Base-by-base conservation (phyloP, 37 sponge, comb jelly and placozoan species). In the Cliona cf. orientalis region DNA sequence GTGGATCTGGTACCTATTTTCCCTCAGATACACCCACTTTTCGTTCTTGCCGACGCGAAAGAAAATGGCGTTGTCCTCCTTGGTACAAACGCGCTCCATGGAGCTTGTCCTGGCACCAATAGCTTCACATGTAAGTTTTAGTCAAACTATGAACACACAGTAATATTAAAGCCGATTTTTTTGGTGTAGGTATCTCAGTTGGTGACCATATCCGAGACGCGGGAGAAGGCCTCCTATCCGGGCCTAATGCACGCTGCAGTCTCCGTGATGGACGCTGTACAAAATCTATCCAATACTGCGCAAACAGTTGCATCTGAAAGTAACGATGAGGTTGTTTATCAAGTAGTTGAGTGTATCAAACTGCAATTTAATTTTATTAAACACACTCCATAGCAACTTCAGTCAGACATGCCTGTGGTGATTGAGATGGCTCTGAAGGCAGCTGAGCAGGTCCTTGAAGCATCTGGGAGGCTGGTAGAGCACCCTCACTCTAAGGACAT, bases 31-130 rank as follows among this genome's bases (percentile, higher is more conserved):
- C n/a, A n/a, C n/a, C n/a, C n/a, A n/a, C n/a, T n/a, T n/a, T n/a
- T n/a, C n/a, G n/a, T n/a, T n/a, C n/a, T n/a, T n/a, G n/a, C n/a
- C n/a, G n/a, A n/a, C n/a, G n/a, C n/a, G n/a, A n/a, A n/a, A n/a
- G n/a, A n/a, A n/a, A n/a, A n/a, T 1, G 31, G 5, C 23, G 12
- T 42, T 82, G 36, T 72, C 82, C n/a, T 72, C 63, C 23, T 46
- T 82, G 32, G 74, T 89, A 37, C 79, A 89, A 33, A 91, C 87
- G 17, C 82, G 59, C 37, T 83, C 91, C 22, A 42, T 91, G 68
- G 83, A 86, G 22, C 31, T 78, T 2, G 74, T 91, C 6, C 46
- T 91, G 39, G 82, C 81, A 38, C 91, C 91, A 5, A 91, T 91
- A 22, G 91, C 87, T 0, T 42, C 40, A 1, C 87, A 86, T 66